Conservation (phyloP, 2,113 vertebrate species). For the Notechis scutatus region DNA sequence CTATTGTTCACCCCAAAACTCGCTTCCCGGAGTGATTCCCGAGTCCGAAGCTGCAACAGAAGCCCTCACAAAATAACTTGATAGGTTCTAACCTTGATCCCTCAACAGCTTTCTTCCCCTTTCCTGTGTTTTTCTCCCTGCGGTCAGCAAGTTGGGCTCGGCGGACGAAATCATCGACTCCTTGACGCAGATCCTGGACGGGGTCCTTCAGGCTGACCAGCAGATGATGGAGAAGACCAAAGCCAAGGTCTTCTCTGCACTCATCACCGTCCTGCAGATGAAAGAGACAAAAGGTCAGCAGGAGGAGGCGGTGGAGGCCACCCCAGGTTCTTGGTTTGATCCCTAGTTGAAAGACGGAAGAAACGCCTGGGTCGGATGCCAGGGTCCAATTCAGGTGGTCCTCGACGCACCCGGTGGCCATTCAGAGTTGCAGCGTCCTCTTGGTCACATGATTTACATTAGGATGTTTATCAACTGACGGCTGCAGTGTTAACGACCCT, state of each 20-base stretch:
- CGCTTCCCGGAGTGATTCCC: background rate
- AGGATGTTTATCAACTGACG: no score
- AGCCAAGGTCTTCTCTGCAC: slow-evolving; percentile 90
- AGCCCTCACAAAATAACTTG: background rate
- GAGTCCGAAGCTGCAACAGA: background rate
- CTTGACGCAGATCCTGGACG: slow-evolving; percentile 90
- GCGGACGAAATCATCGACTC: slow-evolving; percentile 85
- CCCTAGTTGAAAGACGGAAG: background rate
- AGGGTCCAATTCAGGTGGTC: background rate
- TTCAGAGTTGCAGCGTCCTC: no score
- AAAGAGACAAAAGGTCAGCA: slow-evolving; percentile 85
- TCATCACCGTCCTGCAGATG: slow-evolving; percentile 91
- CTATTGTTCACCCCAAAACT: fast-evolving
- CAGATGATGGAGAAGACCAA: slow-evolving; percentile 93
- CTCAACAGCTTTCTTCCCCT: slow-evolving; percentile 49
- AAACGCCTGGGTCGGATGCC: background rate
- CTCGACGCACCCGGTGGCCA: no score
- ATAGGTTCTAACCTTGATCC: slow-evolving; percentile 20
- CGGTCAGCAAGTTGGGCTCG: slow-evolving; percentile 79
- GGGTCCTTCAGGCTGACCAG: slow-evolving; percentile 87
- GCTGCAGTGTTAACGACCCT: no score
- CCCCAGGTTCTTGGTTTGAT: background rate
- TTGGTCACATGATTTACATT: no score
- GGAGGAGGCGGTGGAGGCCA: background rate
- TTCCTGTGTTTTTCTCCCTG: background rate